These are phyloP conservation scores for Tragulus kanchil DNA, from an alignment of 2,113 vertebrate species.

Conservation along the genomic window DNA sequence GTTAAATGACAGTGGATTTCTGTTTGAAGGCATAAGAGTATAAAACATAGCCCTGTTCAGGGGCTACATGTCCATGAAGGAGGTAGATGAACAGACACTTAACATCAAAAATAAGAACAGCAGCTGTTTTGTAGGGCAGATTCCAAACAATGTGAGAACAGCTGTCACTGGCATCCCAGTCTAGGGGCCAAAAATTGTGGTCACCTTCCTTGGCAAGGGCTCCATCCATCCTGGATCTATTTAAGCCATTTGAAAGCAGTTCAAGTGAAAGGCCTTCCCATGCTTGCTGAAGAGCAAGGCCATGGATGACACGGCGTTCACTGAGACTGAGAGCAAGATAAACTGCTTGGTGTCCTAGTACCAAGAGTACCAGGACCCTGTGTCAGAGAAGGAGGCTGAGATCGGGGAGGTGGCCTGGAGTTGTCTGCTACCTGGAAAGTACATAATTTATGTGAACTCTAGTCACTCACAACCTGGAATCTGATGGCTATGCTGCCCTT, in stretches of 20 bases:
- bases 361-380: constrained; percentile 61
- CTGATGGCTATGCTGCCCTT: accelerated
- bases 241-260: not conserved
- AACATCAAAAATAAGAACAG: not conserved
- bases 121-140: not conserved
- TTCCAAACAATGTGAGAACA: not conserved
- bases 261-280: constrained; percentile 91
- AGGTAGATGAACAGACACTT: not conserved
- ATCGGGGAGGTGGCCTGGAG: not conserved
- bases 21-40: not conserved
- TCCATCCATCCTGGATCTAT: not conserved
- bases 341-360: constrained; percentile 83
- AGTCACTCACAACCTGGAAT: not conserved
- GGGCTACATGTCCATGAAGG: too few species aligned
- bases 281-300: constrained; percentile 88
- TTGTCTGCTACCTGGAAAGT: not conserved
- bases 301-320: constrained; percentile 96
- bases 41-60: not conserved
- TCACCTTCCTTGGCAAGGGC: not conserved
- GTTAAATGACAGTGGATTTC: not conserved
- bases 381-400: not conserved
- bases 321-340: constrained; percentile 89
- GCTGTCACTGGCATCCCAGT: not conserved
- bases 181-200: not conserved
- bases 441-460: too few species aligned